A percentile compares a stretch with the other conserved stretches of the same genome.
Conservation (phyloP, 2,888 invertebrate species). For the Elmis aenea region DNA sequence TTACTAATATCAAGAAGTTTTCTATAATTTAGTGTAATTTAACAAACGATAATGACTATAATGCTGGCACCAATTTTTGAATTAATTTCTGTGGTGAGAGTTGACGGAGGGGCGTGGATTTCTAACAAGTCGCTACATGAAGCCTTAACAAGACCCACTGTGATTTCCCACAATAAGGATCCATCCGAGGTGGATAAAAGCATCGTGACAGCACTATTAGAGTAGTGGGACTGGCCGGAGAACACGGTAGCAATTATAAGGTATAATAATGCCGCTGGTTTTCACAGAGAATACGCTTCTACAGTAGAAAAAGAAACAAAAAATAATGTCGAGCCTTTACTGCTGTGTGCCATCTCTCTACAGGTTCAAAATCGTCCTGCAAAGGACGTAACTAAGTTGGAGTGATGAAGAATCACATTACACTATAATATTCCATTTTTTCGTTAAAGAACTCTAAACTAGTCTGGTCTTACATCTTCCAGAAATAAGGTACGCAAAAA, state of each 20-base stretch:
- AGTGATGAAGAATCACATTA: too few species aligned
- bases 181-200: constrained; percentile 18
- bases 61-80: constrained; percentile 1
- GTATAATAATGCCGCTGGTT: too few species aligned
- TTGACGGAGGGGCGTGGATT: constrained; percentile 17
- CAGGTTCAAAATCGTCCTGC: too few species aligned
- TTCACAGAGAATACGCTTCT: too few species aligned
- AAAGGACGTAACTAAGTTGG: too few species aligned
- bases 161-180: constrained; percentile 13
- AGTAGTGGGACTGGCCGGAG: constrained; percentile 13
- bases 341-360: too few species aligned
- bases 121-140: constrained; percentile 20
- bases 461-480: too few species aligned
- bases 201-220: constrained; percentile 24
- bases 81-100: constrained; percentile 5
- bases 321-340: too few species aligned
- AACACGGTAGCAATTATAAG: constrained; percentile 13
- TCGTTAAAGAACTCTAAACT: too few species aligned
- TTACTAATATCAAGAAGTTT: not conserved
- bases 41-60: constrained; percentile 4
- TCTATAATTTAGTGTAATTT: constrained; percentile 3
- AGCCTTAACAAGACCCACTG: constrained; percentile 14
- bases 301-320: too few species aligned
- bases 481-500: too few species aligned
- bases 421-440: too few species aligned